These are phyloP conservation scores for Sinocyclocheilus maitianheensis DNA, from an alignment of 2,113 vertebrate genomes.

Conservation along the genomic window DNA sequence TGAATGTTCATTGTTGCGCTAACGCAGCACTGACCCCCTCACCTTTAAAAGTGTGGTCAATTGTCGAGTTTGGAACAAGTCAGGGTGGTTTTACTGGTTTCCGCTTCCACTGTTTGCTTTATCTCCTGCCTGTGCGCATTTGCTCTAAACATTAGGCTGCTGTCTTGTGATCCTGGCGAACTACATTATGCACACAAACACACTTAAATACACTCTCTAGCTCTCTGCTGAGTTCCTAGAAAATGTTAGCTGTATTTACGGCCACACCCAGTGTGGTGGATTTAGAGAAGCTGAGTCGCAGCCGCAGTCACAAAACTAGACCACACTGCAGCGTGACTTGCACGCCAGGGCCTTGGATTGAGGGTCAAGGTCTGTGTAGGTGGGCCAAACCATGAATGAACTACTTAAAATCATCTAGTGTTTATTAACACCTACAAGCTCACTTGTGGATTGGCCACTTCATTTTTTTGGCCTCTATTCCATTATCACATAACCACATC, in stretches of 20 bases:
- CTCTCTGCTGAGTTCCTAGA: slow-evolving; percentile 30
- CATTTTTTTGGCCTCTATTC: background rate
- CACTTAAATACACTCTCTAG: background rate
- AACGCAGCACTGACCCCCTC: slow-evolving; percentile 29
- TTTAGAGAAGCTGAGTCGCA: background rate
- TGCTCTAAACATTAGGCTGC: background rate
- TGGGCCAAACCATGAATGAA: slow-evolving; percentile 7
- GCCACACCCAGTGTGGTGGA: slow-evolving; percentile 29
- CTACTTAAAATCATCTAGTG: background rate
- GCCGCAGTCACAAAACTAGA: background rate
- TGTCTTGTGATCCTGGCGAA: slow-evolving; percentile 14
- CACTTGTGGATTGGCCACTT: background rate
- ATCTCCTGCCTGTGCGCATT: slow-evolving; percentile 31
- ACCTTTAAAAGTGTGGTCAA: slow-evolving; percentile 4
- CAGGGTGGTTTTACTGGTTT: slow-evolving; percentile 51
- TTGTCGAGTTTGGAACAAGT: slow-evolving; percentile 43
- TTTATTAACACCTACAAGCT: background rate
- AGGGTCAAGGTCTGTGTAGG: slow-evolving; percentile 20
- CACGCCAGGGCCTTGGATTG: slow-evolving; percentile 5
- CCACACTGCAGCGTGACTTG: background rate
- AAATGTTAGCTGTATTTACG: slow-evolving; percentile 17
- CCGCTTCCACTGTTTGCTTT: slow-evolving; percentile 29
- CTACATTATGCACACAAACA: slow-evolving; percentile 6
- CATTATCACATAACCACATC: background rate
- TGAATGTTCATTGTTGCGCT: slow-evolving; percentile 7